phyloP scores from a whole-genome alignment of 1,140 invertebrate species.

The Drosophila truncata region DNA sequence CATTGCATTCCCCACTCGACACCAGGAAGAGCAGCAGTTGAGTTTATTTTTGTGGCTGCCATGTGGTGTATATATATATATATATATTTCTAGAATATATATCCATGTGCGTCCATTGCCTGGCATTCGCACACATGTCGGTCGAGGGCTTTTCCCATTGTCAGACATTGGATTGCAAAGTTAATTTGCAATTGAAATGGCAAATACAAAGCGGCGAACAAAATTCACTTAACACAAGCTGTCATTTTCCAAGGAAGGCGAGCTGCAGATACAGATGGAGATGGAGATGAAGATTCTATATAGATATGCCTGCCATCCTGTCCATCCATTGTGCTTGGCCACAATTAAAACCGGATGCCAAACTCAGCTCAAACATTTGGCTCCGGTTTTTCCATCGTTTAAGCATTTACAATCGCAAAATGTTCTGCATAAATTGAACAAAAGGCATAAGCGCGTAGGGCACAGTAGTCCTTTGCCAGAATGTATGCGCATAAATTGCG shows the following conservation, averaged over 20 bases:
- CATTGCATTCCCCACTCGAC: slow-evolving; percentile 52
- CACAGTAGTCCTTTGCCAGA: slow-evolving; percentile 58
- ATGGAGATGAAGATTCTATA: slow-evolving; percentile 3
- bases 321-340: slow-evolving; percentile 29
- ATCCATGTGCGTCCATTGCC: slow-evolving; percentile 15
- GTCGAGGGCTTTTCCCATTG: slow-evolving; percentile 28
- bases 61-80: slow-evolving; percentile 49
- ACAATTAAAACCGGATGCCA: slow-evolving; percentile 61
- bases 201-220: slow-evolving; percentile 42
- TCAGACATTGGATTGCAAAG: slow-evolving; percentile 55
- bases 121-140: slow-evolving; percentile 35
- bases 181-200: slow-evolving; percentile 81
- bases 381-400: slow-evolving; percentile 40
- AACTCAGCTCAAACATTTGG: slow-evolving; percentile 32
- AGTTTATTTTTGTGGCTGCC: slow-evolving; percentile 71
- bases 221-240: slow-evolving; percentile 48
- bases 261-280: neutral
- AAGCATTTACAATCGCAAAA: slow-evolving; percentile 56
- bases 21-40: slow-evolving; percentile 47
- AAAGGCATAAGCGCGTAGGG: slow-evolving; percentile 15
- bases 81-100: slow-evolving; percentile 17
- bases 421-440: slow-evolving; percentile 54
- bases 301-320: slow-evolving; percentile 25
- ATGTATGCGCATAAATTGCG: slow-evolving; percentile 73
- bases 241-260: slow-evolving; percentile 14